These are phyloP conservation scores for Magallana nippona DNA, from an alignment of 2,888 invertebrate genomes.

Conservation along the genomic window DNA sequence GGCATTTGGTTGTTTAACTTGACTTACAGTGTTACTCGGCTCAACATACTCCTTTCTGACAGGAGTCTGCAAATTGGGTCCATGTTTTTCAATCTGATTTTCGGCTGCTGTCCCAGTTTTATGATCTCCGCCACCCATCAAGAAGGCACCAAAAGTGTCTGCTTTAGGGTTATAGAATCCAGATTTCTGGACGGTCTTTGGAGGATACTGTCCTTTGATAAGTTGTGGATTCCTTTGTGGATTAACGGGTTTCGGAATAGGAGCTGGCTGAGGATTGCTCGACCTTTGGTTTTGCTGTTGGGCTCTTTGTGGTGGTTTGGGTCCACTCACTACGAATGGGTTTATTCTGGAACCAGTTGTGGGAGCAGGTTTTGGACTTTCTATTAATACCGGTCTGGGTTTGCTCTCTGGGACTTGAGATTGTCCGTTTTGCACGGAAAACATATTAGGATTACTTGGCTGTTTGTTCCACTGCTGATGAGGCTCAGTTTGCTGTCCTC, in stretches of 20 bases:
- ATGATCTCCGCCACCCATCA: neutral
- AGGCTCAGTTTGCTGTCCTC: too few relatives aligned
- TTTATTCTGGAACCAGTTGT: neutral
- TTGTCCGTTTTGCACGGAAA: neutral
- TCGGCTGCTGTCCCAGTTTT: neutral
- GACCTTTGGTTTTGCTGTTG: neutral
- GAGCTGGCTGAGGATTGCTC: neutral
- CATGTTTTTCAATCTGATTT: slow-evolving; percentile 7
- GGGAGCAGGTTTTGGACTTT: neutral
- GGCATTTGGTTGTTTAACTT: neutral
- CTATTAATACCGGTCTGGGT: neutral
- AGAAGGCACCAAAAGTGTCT: neutral
- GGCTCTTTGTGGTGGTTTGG: neutral
- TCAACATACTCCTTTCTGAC: neutral
- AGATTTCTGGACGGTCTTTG: neutral
- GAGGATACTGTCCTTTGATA: neutral
- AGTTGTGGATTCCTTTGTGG: neutral
- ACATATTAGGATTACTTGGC: neutral
- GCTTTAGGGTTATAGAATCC: neutral
- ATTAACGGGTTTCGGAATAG: neutral
- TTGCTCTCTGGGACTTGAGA: neutral
- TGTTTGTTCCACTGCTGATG: neutral
- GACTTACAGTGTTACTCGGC: neutral
- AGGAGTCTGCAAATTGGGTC: neutral
- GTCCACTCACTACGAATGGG: neutral